Conservation (phyloP, 2,797 vertebrate species). For the Alfaro cultratus region DNA sequence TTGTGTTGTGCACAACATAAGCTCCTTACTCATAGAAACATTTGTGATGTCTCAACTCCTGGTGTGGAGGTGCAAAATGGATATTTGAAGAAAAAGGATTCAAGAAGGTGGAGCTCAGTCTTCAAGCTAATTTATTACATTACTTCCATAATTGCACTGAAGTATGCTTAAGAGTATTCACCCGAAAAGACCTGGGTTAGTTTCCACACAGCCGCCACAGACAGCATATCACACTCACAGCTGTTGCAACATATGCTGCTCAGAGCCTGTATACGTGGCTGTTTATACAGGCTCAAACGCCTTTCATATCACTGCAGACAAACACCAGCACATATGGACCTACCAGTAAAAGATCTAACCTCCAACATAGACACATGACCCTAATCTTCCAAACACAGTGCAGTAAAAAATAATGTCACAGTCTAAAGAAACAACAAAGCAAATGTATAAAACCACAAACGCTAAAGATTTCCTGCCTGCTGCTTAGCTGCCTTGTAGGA, state of each 20-base stretch:
- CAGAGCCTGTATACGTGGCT: slow-evolving; percentile 68
- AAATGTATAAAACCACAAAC: slow-evolving; percentile 55
- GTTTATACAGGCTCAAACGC: slow-evolving; percentile 79
- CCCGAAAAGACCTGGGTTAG: slow-evolving; percentile 41
- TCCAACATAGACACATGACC: slow-evolving; percentile 72
- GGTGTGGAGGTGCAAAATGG: background rate
- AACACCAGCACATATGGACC: slow-evolving; percentile 68
- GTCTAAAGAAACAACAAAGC: slow-evolving; percentile 72
- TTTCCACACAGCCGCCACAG: slow-evolving; percentile 59
- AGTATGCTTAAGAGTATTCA: slow-evolving; percentile 37
- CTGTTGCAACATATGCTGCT: slow-evolving; percentile 82
- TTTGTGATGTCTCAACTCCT: background rate
- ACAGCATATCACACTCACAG: slow-evolving; percentile 70
- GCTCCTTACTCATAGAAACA: background rate
- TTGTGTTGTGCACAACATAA: background rate
- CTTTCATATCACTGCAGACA: slow-evolving; percentile 77
- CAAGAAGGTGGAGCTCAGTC: background rate
- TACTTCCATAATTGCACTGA: slow-evolving; percentile 37
- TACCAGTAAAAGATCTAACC: slow-evolving; percentile 75
- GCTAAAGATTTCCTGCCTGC: slow-evolving; percentile 60
- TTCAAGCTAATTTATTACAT: slow-evolving; percentile 5
- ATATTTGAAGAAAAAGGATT: background rate
- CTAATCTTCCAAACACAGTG: slow-evolving; percentile 70
- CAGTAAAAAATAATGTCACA: slow-evolving; percentile 64
- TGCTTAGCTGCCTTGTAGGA: slow-evolving; percentile 26